Evolutionary conservation across 2,797 vertebrate species (phyloP).

Genomic region (Pseudopleuronectes americanus): DNA sequence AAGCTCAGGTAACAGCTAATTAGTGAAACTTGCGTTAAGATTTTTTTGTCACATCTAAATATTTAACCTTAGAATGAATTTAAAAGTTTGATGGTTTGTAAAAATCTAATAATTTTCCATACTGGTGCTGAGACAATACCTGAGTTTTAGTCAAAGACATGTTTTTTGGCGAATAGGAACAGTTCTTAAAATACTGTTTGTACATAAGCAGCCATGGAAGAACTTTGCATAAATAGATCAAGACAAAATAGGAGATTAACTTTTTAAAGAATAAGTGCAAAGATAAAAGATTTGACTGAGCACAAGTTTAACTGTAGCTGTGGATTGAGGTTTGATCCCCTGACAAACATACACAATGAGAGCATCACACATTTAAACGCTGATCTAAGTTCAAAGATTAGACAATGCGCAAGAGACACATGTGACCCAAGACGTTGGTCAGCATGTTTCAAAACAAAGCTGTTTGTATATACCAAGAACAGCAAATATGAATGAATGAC

Average conservation of each 20-base stretch:
- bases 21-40: background rate
- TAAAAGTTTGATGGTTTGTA: no score
- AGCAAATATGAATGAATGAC: background rate
- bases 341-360: conserved; percentile 7
- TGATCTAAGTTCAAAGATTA: conserved; percentile 62
- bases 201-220: no score
- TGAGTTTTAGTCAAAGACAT: no score
- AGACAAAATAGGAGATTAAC: no score
- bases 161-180: no score
- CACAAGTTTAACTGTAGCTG: background rate
- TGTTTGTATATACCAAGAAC: conserved; percentile 13
- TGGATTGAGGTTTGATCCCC: background rate
- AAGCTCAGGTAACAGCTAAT: background rate
- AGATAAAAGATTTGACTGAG: background rate
- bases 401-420: conserved; percentile 14
- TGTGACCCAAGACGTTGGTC: conserved; percentile 33
- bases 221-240: no score
- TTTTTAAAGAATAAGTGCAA: no score
- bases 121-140: no score
- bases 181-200: no score
- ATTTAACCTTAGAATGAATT: no score
- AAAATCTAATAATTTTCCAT: background rate
- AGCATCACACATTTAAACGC: conserved; percentile 22
- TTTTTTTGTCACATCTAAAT: background rate
- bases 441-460: conserved; percentile 37